Percentiles rank a stretch among this genome's conserved stretches.
phyloP scores from a whole-genome alignment of 2,113 vertebrate genomes.

The Micronycteris hirsuta region DNA sequence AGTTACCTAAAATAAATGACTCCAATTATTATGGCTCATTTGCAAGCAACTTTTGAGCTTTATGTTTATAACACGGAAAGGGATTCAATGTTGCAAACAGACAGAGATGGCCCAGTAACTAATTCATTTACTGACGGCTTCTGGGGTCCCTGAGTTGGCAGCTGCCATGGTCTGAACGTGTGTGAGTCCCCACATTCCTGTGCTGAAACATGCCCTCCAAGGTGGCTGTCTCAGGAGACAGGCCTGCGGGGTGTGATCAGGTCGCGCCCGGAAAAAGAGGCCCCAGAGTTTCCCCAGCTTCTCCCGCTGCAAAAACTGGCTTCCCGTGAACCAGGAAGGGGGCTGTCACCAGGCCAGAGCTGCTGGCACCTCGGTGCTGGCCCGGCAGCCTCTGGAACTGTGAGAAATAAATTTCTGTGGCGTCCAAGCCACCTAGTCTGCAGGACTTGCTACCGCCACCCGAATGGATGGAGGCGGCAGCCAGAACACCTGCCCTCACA shows the following conservation, averaged over 20 bases:
- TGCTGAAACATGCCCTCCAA: not conserved
- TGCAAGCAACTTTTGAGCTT: not conserved
- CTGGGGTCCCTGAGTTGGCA: not conserved
- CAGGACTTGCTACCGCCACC: not conserved
- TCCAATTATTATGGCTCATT: not conserved
- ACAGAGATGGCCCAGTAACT: not conserved
- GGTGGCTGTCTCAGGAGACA: not conserved
- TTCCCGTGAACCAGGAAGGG: not conserved
- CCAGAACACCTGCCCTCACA: not conserved
- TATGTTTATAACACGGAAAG: not conserved
- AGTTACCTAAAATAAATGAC: not conserved
- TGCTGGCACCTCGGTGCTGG: not conserved
- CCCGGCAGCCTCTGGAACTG: not conserved
- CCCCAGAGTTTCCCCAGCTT: not conserved
- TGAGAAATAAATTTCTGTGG: too few relatives aligned
- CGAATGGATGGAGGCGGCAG: accelerated
- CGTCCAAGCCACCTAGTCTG: not conserved
- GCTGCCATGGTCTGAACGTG: not conserved
- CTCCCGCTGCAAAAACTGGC: not conserved
- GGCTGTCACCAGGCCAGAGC: not conserved
- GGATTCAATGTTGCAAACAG: not conserved
- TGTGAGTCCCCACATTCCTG: not conserved
- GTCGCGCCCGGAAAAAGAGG: not conserved
- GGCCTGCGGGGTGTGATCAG: not conserved
- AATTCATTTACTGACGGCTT: not conserved